Evolutionary conservation across 2,113 vertebrate genomes (phyloP).

Genomic region (Opisthocomus hoazin): DNA sequence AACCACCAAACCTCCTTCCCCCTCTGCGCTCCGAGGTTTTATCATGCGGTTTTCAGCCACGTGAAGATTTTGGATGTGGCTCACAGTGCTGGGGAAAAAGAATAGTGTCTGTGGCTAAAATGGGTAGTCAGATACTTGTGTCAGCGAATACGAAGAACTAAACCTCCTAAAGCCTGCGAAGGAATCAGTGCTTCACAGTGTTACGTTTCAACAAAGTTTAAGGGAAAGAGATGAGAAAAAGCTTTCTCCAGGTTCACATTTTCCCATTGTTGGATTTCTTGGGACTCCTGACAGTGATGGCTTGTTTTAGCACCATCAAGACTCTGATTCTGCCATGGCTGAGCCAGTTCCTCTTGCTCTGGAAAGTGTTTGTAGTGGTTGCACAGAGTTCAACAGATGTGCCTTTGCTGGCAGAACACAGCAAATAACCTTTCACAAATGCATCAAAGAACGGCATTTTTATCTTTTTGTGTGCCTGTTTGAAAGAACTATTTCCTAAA

Average conservation of each 20-base stretch:
- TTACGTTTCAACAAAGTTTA: neutral
- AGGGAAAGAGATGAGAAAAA: neutral
- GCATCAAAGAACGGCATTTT: too few species aligned
- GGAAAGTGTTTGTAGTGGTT: neutral
- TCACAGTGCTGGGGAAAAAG: neutral
- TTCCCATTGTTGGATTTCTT: neutral
- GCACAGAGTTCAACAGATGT: neutral
- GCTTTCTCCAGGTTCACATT: neutral
- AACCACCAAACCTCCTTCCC: slow-evolving; percentile 13
- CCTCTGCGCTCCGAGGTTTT: neutral
- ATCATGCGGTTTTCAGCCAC: slow-evolving; percentile 29
- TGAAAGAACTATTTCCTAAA: neutral
- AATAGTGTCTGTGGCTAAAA: neutral
- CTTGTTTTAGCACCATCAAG: accelerated
- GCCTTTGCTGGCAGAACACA: neutral
- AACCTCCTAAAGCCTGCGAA: neutral
- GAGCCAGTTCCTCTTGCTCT: neutral
- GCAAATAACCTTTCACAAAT: neutral
- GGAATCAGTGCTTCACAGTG: neutral
- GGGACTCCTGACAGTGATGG: neutral
- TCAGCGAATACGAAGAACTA: neutral
- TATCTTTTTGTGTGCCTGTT: neutral
- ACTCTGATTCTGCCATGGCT: neutral
- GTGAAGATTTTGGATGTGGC: neutral
- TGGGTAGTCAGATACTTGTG: neutral